Evolutionary conservation across 2,113 vertebrate species (phyloP).

Genomic region (Cyanoderma ruficeps): DNA sequence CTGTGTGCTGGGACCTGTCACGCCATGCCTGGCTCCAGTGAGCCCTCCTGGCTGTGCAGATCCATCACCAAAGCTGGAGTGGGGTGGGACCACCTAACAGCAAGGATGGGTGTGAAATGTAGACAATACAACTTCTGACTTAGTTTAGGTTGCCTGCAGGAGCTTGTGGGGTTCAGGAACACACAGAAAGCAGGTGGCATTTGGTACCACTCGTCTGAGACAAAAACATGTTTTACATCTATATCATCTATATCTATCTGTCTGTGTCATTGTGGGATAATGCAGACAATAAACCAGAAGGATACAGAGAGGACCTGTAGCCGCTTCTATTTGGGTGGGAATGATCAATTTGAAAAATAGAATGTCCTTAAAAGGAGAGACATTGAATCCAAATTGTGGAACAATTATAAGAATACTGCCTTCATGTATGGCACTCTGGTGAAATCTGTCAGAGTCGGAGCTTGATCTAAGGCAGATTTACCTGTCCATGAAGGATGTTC

Average conservation of each 20-base stretch:
- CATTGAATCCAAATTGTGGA: not conserved
- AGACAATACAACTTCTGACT: not conserved
- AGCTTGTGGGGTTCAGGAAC: not conserved
- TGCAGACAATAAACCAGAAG: conserved; percentile 25
- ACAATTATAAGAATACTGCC: not conserved
- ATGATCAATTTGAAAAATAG: not conserved
- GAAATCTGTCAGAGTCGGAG: not conserved
- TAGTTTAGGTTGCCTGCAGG: not conserved
- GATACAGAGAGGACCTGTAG: not conserved
- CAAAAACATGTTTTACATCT: not conserved
- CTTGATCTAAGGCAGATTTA: not conserved
- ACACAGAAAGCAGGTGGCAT: not conserved
- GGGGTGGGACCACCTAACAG: not conserved
- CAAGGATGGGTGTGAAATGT: not conserved
- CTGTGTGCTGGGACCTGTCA: not conserved
- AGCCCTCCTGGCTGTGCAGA: not conserved
- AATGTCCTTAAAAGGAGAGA: not conserved
- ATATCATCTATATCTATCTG: not conserved
- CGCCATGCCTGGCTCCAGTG: not conserved
- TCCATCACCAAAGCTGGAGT: not conserved
- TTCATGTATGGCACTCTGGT: not conserved
- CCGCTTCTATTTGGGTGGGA: conserved; percentile 15
- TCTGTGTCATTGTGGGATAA: not conserved
- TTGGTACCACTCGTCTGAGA: not conserved
- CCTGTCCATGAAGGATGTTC: not conserved